Evolutionary conservation across 2,888 invertebrate genomes (phyloP).

Genomic region (Andrena chrysosceles): DNA sequence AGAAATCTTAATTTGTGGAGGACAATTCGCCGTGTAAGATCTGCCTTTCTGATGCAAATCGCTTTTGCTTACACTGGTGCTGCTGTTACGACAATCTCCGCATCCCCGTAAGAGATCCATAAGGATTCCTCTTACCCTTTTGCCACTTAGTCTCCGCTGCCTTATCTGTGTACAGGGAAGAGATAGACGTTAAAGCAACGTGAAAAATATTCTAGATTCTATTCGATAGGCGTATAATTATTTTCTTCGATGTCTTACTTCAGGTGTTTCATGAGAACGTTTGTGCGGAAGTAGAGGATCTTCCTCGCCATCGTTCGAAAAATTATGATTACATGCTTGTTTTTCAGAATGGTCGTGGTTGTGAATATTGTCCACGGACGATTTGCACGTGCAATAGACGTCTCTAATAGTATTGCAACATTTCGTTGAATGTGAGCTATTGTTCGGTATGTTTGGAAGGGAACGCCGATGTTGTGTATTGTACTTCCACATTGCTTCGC

Average conservation of each 20-base stretch:
- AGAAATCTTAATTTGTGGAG: conserved; percentile 59
- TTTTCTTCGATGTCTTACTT: conserved; percentile 68
- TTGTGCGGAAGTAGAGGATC: conserved; percentile 69
- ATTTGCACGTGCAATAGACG: conserved; percentile 58
- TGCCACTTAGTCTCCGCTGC: conserved; percentile 79
- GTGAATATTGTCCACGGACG: conserved; percentile 20
- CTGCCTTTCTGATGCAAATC: conserved; percentile 44
- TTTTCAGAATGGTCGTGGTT: conserved; percentile 39
- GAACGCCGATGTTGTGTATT: conserved; percentile 44
- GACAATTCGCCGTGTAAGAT: conserved; percentile 12
- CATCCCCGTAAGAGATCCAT: conserved; percentile 81
- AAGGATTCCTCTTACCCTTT: conserved; percentile 78
- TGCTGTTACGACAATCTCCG: conserved; percentile 76
- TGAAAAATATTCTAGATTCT: not conserved
- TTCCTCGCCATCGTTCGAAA: conserved; percentile 67
- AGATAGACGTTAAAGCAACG: conserved; percentile 21
- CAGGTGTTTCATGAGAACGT: conserved; percentile 67
- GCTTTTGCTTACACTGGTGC: conserved; percentile 42
- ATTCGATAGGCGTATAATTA: conserved; percentile 10
- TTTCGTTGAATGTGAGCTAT: conserved; percentile 59
- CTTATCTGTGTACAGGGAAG: conserved; percentile 65
- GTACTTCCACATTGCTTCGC: conserved; percentile 54
- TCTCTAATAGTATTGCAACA: conserved; percentile 61
- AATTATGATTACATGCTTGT: conserved; percentile 49
- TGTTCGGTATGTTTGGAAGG: conserved; percentile 53